Conservation (phyloP, 2,888 invertebrate species). For the Nomada ruficornis region DNA sequence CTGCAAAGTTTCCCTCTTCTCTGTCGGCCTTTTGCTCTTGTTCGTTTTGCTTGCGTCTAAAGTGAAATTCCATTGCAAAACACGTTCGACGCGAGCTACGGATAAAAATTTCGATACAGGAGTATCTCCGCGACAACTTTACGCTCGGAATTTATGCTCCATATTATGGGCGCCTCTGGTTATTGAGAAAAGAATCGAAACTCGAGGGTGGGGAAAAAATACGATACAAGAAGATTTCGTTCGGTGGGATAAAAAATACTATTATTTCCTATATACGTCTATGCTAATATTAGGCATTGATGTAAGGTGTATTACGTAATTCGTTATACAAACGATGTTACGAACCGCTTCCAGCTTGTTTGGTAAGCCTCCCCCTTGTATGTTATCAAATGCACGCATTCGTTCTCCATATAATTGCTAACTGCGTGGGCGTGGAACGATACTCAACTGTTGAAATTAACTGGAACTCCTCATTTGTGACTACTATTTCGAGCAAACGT, state of each 20-base stretch:
- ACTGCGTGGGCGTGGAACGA: not conserved
- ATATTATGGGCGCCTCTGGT: not conserved
- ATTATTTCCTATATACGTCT: not conserved
- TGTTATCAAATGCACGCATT: not conserved
- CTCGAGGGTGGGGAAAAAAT: no score
- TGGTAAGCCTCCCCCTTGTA: not conserved
- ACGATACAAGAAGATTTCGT: not conserved
- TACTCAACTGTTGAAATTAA: not conserved
- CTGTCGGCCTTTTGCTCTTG: no score
- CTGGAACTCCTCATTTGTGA: not conserved
- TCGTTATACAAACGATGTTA: slow-evolving; percentile 21
- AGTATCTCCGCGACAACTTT: not conserved
- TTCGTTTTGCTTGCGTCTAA: not conserved
- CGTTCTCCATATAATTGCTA: slow-evolving; percentile 6
- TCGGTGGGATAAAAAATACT: not conserved
- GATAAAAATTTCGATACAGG: slow-evolving; percentile 5
- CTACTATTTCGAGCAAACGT: not conserved
- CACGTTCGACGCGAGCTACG: not conserved
- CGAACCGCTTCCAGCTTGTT: slow-evolving; percentile 13
- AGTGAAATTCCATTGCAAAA: not conserved
- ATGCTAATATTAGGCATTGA: not conserved
- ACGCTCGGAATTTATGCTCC: not conserved
- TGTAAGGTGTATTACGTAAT: slow-evolving; percentile 7
- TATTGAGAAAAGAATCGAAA: not conserved
- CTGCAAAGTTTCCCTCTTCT: slow-evolving; percentile 4